These are phyloP conservation scores for Mamestra brassicae DNA, from an alignment of 2,888 invertebrate species.

Conservation along the genomic window DNA sequence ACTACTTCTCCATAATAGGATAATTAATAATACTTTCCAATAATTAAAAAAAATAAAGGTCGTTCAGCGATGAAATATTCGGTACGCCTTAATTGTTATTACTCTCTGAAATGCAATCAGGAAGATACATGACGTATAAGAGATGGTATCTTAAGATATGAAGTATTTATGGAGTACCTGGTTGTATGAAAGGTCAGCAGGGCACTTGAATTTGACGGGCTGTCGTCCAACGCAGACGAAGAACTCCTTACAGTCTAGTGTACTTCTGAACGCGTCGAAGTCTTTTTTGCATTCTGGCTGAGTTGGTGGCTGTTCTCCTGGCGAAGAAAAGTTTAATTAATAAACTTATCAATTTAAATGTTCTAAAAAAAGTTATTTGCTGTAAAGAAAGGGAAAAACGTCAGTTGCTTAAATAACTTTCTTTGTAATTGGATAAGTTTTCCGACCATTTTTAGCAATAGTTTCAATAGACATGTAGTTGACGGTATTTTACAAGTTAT, in stretches of 20 bases:
- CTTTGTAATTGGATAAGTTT: too few relatives aligned
- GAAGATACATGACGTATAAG: slow-evolving; percentile 38
- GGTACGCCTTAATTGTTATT: slow-evolving; percentile 12
- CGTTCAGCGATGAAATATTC: background rate
- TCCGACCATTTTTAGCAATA: too few relatives aligned
- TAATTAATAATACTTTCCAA: background rate
- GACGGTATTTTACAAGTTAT: too few relatives aligned
- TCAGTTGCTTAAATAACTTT: too few relatives aligned
- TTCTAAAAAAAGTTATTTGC: background rate
- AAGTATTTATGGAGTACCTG: slow-evolving; percentile 84
- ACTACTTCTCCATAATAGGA: background rate
- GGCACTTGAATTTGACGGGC: slow-evolving; percentile 92
- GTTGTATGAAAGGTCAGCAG: slow-evolving; percentile 91
- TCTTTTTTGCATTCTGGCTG: slow-evolving; percentile 86
- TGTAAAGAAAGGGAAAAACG: too few relatives aligned
- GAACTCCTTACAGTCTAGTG: slow-evolving; percentile 92
- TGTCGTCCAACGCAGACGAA: slow-evolving; percentile 91
- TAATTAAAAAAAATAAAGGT: background rate
- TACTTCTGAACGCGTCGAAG: slow-evolving; percentile 92
- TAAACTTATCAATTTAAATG: background rate
- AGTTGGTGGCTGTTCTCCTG: slow-evolving; percentile 57
- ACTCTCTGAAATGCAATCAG: slow-evolving; percentile 23
- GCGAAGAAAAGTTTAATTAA: background rate
- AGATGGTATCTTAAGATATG: background rate
- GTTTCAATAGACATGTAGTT: too few relatives aligned